Base-by-base conservation (phyloP, 2,113 vertebrate genomes). In the Neodon shergylaensis region DNA sequence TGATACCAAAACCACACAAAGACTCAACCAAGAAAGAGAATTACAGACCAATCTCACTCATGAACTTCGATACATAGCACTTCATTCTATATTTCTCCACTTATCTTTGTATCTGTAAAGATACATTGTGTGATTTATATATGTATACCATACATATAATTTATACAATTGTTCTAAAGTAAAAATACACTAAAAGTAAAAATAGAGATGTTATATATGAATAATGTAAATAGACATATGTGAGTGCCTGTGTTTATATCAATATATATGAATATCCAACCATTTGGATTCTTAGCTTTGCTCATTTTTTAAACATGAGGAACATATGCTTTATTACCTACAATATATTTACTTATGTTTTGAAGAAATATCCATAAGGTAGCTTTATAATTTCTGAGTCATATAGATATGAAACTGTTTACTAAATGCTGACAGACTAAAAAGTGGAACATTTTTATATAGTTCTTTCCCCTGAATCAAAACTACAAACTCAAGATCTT, bases 241-340 rank as follows among this genome's bases (percentile, higher is more conserved):
- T 88, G 68, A 31, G 10, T n/a, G 3, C 54, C 2, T 73, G 6
- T 87, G 31, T 66, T 68, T 81, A 54, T 91, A 22, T 70, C 31
- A 24, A 42, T 68, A 58, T 16, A 8, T 39, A 7, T 81, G 10
- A 54, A 17, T 68, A 39, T 54, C 1, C 36, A 54, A 68, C 16
- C 66, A 47, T 52, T 5, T 28, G 24, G 14, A 31, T 82, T 42
- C 68, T 91, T 54, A 82, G 7, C 3, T 24, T 81, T 28, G 39
- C 17, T 42, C 26, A 44, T 81, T 42, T 31, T 44, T 66, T 42
- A 12, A 91, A 52, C 16, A 79, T 39, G 9, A 68, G n/a, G 24
- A 7, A 10, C n/a, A 61, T 16, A 91, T 22, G 12, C 12, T n/a
- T 58, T 2, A 49, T 36, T 70, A 54, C 1, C 0, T 13, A n/a